A percentile compares a stretch with the other conserved stretches of the same genome.
phyloP scores from a whole-genome alignment of 92 coral and sea anemone species.

The Pocillopora meandrina region DNA sequence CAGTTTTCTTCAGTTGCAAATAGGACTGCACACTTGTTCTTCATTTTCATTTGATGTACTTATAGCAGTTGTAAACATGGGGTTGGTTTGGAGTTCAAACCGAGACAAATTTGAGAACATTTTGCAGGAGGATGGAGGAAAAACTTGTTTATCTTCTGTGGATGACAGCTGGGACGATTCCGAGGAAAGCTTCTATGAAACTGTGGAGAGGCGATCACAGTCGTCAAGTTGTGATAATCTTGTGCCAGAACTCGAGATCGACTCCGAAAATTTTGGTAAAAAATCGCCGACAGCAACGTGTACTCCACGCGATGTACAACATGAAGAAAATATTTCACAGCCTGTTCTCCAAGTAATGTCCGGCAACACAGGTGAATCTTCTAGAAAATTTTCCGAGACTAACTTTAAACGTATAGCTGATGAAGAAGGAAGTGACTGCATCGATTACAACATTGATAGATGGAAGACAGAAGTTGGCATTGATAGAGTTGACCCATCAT shows the following conservation, averaged over 20 bases:
- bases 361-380: too few relatives aligned
- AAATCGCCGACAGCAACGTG: background rate
- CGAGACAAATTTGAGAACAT: background rate
- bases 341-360: background rate
- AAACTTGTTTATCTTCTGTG: background rate
- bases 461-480: background rate
- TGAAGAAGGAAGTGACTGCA: background rate
- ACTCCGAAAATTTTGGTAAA: background rate
- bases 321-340: background rate
- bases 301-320: background rate
- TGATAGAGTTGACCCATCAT: too few relatives aligned
- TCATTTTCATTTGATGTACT: background rate
- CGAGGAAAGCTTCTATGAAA: slow-evolving; percentile 36
- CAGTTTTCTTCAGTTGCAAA: slow-evolving; percentile 29
- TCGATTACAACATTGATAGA: background rate
- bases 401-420: background rate
- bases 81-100: slow-evolving; percentile 8
- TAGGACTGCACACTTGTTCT: background rate
- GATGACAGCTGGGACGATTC: slow-evolving; percentile 14
- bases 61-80: slow-evolving; percentile 3
- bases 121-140: slow-evolving; percentile 5
- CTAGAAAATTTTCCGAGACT: background rate
- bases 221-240: background rate
- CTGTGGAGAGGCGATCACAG: background rate
- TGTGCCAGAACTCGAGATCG: background rate